These are phyloP conservation scores for Zaprionus nigranus DNA, from an alignment of 1,140 invertebrate genomes.

Conservation along the genomic window DNA sequence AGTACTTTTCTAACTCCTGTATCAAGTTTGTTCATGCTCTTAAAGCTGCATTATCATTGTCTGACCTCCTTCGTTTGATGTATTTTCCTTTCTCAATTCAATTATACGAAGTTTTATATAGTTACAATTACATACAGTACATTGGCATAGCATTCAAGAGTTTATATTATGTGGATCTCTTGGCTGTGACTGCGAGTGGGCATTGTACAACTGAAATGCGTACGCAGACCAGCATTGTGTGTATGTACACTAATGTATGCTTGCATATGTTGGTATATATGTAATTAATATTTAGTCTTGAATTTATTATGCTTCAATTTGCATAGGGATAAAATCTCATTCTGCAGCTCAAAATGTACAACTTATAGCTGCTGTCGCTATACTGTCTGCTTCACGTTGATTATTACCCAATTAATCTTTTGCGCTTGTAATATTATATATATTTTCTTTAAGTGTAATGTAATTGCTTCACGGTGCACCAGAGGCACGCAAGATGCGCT, in stretches of 20 bases:
- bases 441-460: conserved; percentile 31
- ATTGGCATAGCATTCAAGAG: conserved; percentile 26
- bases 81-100: conserved; percentile 27
- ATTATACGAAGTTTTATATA: conserved; percentile 39
- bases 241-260: conserved; percentile 8
- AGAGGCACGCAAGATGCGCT: conserved; percentile 18
- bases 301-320: conserved; percentile 67
- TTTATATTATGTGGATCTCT: conserved; percentile 43
- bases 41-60: conserved; percentile 9
- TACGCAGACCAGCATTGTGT: conserved; percentile 33
- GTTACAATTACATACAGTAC: conserved; percentile 50
- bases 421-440: conserved; percentile 25
- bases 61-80: conserved; percentile 29
- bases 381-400: conserved; percentile 39
- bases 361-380: conserved; percentile 60
- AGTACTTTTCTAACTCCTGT: conserved; percentile 8
- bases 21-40: conserved; percentile 29
- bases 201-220: conserved; percentile 50
- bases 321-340: conserved; percentile 68
- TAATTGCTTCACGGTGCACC: conserved; percentile 25
- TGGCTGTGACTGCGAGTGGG: conserved; percentile 5
- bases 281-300: conserved; percentile 64
- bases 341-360: conserved; percentile 61
- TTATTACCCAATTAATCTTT: conserved; percentile 18
- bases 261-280: conserved; percentile 11